These are phyloP conservation scores for Caenorhabditis sp. DNA, from an alignment of 2,888 invertebrate genomes.

Conservation along the genomic window DNA sequence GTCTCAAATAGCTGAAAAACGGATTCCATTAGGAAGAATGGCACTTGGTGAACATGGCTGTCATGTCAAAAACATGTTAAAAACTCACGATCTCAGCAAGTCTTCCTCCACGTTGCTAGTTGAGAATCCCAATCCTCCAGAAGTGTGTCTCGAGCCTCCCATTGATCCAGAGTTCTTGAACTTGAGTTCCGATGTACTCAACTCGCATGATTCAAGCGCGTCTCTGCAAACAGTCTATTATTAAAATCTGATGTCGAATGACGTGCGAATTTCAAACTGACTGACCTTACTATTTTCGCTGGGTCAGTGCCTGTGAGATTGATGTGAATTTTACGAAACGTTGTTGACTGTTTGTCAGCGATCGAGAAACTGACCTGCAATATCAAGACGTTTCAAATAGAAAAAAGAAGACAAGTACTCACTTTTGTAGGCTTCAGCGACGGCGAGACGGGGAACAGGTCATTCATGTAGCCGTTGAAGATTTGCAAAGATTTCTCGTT, in stretches of 20 bases:
- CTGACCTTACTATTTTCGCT: constrained; percentile 76
- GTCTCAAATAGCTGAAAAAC: constrained; percentile 67
- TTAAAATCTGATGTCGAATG: constrained; percentile 4
- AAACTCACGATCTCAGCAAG: constrained; percentile 65
- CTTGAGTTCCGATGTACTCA: constrained; percentile 77
- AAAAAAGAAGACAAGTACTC: background rate
- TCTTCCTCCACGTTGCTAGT: constrained; percentile 69
- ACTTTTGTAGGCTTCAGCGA: constrained; percentile 62
- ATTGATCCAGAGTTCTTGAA: constrained; percentile 31
- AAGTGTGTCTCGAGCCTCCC: background rate
- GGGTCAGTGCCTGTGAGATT: constrained; percentile 80
- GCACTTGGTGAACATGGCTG: too few relatives aligned
- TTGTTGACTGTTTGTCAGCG: constrained; percentile 62
- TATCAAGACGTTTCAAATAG: background rate
- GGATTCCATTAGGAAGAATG: background rate
- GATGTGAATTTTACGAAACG: constrained; percentile 74
- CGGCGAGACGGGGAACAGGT: constrained; percentile 77
- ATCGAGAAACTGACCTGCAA: constrained; percentile 77
- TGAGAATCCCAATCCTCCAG: constrained; percentile 41
- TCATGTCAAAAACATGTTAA: too few relatives aligned
- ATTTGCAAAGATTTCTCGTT: constrained; percentile 82
- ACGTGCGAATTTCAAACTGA: constrained; percentile 21
- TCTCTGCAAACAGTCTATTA: constrained; percentile 66
- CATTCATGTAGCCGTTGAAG: constrained; percentile 83
- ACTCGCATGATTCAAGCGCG: constrained; percentile 78